Evolutionary conservation across 2,888 invertebrate species (phyloP), one percentile per base, ranked within the genome.

Genomic region (Elegia similella): DNA sequence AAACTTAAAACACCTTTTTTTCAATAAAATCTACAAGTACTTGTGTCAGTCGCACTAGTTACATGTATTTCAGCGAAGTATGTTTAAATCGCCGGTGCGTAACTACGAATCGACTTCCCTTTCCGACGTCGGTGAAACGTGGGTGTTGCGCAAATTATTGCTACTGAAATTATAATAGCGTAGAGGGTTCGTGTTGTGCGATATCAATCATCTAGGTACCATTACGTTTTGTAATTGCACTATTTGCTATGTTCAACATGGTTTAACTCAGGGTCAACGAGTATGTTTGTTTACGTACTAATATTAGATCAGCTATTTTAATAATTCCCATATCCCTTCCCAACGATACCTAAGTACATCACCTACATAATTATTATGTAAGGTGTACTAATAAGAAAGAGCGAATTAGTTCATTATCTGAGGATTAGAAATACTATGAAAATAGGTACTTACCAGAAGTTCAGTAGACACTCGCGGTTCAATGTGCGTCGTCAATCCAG

Each of bases 61-160:
- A 66, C 57, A 64, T 61, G 66, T 65, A 72, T 73, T 72, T 78
- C 69, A 72, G 69, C 69, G 71, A 78, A 73, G 76, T 44, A 32
- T 71, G 70, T 72, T 69, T 70, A 64, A 73, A 66, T 70, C 77
- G 69, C 61, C 72, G 73, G 73, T 78, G 75, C 87, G 78, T 84
- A 74, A 82, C 80, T 72, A 76, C 76, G 75, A 68, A 66, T 64
- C 61, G 62, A 73, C 82, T 88, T 88, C 88, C 88, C 81, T 88
- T 89, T 88, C 89, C 88, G 79, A 78, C 65, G 83, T 74, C 67
- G 78, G 88, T 88, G 88, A 88, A 90, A 89, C 88, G 82, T 68
- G 64, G 32, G 44, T 29, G 67, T 89, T 88, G 80, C 84, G 85
- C 76, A 87, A 87, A 82, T 64, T 68, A 72, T 60, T 64, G 62